Conservation (phyloP, 2,797 vertebrate species). For the Otolemur crassicaudatus region DNA sequence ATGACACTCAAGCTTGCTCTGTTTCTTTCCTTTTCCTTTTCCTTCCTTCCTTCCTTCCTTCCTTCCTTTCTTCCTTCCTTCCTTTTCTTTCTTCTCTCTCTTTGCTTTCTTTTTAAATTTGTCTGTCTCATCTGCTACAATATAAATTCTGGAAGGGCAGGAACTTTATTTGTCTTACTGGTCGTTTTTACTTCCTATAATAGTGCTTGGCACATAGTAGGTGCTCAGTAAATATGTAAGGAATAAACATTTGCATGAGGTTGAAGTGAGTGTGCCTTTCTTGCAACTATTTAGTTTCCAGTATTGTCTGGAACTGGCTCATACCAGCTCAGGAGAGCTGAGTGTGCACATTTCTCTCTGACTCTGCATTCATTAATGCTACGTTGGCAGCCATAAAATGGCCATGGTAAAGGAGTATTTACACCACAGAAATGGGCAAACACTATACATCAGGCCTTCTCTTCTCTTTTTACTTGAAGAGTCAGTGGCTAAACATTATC, state of each 20-base stretch:
- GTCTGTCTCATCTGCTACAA: not conserved
- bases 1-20: too few relatives aligned
- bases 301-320: not conserved
- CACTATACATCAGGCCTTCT: not conserved
- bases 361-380: not conserved
- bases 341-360: not conserved
- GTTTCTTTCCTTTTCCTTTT: not conserved
- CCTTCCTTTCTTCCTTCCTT: not conserved
- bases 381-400: not conserved
- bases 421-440: conserved; percentile 10
- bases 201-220: not conserved
- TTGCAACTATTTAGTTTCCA: not conserved
- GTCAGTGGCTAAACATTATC: not conserved
- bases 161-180: not conserved
- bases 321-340: not conserved
- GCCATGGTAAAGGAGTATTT: not conserved
- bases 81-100: not conserved
- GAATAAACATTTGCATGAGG: not conserved
- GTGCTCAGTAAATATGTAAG: not conserved
- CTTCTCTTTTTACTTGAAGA: not conserved
- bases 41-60: too few relatives aligned
- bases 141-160: not conserved
- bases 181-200: not conserved
- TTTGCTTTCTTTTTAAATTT: not conserved
- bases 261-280: not conserved